These are phyloP conservation scores for Pteropus rufus DNA, from an alignment of 2,797 vertebrate genomes.

Conservation along the genomic window DNA sequence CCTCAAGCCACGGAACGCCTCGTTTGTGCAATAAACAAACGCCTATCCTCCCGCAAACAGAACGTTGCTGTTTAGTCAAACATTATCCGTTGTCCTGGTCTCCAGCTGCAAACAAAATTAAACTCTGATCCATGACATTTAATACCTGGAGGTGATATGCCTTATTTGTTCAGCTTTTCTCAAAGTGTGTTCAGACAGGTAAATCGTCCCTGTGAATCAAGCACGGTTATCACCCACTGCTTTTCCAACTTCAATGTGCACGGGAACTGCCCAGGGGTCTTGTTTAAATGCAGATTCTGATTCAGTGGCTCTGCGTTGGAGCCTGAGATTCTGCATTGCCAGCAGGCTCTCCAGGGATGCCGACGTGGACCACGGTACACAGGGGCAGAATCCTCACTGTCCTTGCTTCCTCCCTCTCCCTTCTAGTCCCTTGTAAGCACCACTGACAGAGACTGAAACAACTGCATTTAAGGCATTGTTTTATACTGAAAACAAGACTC, in stretches of 20 bases:
- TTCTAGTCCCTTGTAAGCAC: neutral
- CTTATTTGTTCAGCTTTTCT: neutral
- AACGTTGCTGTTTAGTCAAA: neutral
- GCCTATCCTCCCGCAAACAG: neutral
- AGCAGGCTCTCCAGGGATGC: neutral
- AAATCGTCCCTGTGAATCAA: neutral
- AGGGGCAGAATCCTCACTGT: neutral
- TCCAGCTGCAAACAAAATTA: neutral
- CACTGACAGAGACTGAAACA: neutral
- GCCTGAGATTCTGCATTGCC: neutral
- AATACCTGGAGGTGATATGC: neutral
- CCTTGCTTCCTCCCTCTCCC: neutral
- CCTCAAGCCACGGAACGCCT: conserved; percentile 14
- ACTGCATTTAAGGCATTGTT: neutral
- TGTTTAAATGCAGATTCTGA: neutral
- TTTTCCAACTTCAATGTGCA: neutral
- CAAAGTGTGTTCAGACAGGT: neutral
- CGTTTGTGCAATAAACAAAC: neutral
- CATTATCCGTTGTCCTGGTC: neutral
- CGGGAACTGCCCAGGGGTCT: too few relatives aligned
- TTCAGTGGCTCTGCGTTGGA: neutral
- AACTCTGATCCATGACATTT: neutral
- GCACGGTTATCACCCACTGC: too few relatives aligned
- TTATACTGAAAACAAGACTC: neutral
- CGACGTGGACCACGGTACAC: rapidly evolving